Evolutionary conservation across 2,888 invertebrate genomes (phyloP), one percentile per base, ranked within the genome.

Genomic region (Ormyrus pomaceus): DNA sequence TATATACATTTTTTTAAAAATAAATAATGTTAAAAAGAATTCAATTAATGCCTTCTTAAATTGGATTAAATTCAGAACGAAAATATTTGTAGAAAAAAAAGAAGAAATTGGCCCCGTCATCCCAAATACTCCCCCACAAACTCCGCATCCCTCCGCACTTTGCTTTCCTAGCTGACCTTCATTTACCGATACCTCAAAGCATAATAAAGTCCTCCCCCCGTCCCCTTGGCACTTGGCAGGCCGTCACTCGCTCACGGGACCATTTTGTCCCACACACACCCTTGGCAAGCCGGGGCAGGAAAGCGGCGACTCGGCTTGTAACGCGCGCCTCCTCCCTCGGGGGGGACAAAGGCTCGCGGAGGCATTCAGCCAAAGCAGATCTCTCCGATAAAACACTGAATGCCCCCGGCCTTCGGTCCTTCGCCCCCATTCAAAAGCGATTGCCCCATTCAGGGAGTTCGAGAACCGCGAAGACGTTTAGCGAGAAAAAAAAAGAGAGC

Each of bases 331-430:
- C 74, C 74, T 73, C 59, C 69, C 34, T 50, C 10, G 8, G 1
- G 62, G 71, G 84, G 13, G 84, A 89, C 87, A 89, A 87, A 85
- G 84, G 84, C 83, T 72, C 48, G 19, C 80, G 80, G 81, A 88
- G 86, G 84, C 86, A 89, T 89, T 88, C 89, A 88, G 85, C 84
- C 85, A 86, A 86, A 85, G 83, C 84, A 89, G 89, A 89, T 89
- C 86, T 34, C 34, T 84, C 82, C 86, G 90, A 90, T 89, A 89
- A 90, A 89, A 89, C 89, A 89, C 83, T 88, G 88, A 89, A 89
- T 89, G 83, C 87, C 71, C 70, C 78, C 79, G 62, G 61, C 80
- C 82, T 77, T 62, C 46, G 8, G 8, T 53, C 46, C 48, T 9
- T 69, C 72, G 34, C 34, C 34, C 64, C 82, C 82, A 82, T 84